These are phyloP conservation scores for Tyrannus savana DNA, from an alignment of 2,113 vertebrate species.

Conservation along the genomic window DNA sequence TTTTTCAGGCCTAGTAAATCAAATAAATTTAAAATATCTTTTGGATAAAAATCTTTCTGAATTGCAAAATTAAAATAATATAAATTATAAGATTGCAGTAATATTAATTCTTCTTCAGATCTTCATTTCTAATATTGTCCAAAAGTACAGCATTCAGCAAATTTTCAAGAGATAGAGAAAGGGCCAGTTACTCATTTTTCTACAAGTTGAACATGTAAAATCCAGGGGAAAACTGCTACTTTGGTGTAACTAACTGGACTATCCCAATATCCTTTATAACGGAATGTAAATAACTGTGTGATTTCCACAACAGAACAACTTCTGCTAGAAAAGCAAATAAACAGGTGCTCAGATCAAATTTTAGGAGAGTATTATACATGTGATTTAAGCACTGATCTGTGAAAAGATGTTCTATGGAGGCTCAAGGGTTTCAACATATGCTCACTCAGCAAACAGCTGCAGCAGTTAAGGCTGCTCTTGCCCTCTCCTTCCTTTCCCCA, in stretches of 20 bases:
- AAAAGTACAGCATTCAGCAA: background rate
- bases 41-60: constrained; percentile 5
- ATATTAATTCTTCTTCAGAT: background rate
- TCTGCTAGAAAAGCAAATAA: background rate
- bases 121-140: background rate
- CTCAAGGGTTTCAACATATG: background rate
- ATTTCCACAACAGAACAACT: background rate
- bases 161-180: background rate
- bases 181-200: background rate
- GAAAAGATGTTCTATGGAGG: background rate
- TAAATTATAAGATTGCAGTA: background rate
- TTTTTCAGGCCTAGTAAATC: background rate
- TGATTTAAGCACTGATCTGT: background rate
- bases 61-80: background rate
- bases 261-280: background rate
- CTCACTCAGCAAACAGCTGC: constrained; percentile 10
- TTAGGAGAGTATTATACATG: background rate
- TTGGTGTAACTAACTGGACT: background rate
- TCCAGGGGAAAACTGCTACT: background rate
- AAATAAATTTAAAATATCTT: background rate
- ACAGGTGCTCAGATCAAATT: background rate
- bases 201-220: background rate
- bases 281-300: background rate
- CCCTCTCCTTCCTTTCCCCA: background rate
- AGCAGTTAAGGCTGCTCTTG: background rate